A percentile compares a stretch with the other conserved stretches of the same genome.
These are phyloP conservation scores for Colostygia pectinataria DNA, from an alignment of 2,888 invertebrate genomes.

Conservation along the genomic window DNA sequence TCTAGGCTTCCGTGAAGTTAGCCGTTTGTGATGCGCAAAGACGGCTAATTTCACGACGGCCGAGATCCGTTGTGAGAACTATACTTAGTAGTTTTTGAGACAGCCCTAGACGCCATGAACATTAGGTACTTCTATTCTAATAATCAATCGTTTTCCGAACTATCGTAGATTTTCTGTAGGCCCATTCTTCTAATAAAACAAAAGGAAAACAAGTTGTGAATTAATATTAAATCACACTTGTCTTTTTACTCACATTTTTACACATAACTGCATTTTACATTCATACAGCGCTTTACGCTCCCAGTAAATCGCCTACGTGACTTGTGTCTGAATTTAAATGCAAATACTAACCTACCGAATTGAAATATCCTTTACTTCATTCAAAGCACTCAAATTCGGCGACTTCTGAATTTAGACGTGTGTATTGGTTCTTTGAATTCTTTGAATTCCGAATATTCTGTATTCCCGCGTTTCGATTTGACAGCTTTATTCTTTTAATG, in stretches of 20 bases:
- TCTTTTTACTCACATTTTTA: slow-evolving; percentile 43
- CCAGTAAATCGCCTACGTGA: slow-evolving; percentile 56
- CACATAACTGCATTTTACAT: slow-evolving; percentile 38
- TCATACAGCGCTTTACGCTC: slow-evolving; percentile 43
- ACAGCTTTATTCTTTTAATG: slow-evolving; percentile 41
- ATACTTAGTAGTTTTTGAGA: too few species aligned
- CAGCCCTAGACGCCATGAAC: too few species aligned
- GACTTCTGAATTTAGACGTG: slow-evolving; percentile 35
- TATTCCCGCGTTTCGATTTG: slow-evolving; percentile 40
- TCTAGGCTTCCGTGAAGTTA: too few species aligned
- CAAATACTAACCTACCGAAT: slow-evolving; percentile 43
- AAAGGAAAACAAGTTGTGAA: slow-evolving; percentile 11
- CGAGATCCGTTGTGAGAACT: too few species aligned
- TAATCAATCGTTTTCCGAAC: too few species aligned
- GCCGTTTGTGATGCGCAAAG: too few species aligned
- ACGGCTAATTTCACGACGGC: too few species aligned
- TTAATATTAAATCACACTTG: slow-evolving; percentile 38
- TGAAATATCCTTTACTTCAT: slow-evolving; percentile 37
- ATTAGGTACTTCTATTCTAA: too few species aligned
- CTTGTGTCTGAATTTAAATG: slow-evolving; percentile 40
- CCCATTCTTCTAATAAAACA: too few species aligned
- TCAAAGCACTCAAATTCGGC: slow-evolving; percentile 27
- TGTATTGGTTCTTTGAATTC: too few species aligned
- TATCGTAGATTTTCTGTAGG: too few species aligned
- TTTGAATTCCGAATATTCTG: slow-evolving; percentile 46